A percentile compares a stretch with the other conserved stretches of the same genome.
These are phyloP conservation scores for Nesogale talazaci DNA, from an alignment of 2,113 vertebrate genomes.

Conservation along the genomic window DNA sequence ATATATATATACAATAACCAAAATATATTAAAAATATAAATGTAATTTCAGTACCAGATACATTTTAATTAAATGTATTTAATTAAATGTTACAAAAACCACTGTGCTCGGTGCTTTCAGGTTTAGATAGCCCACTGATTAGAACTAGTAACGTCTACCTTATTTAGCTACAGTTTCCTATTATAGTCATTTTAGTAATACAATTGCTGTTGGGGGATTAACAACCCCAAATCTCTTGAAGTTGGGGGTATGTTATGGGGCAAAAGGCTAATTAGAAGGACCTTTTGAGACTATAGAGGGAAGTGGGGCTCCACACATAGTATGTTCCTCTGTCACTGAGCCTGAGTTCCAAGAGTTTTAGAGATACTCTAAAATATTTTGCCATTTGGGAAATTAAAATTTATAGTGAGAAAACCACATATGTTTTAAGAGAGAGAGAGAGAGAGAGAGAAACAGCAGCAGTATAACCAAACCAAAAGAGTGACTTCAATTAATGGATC, in stretches of 20 bases:
- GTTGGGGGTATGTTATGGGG: conserved; percentile 45
- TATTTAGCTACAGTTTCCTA: conserved; percentile 52
- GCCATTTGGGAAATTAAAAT: conserved; percentile 83
- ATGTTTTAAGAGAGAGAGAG: too few relatives aligned
- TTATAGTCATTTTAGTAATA: conserved; percentile 63
- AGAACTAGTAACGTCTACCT: conserved; percentile 35
- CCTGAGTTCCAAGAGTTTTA: conserved; percentile 52
- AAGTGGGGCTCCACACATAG: not conserved
- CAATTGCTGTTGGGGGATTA: conserved; percentile 65
- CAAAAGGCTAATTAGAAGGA: conserved; percentile 81
- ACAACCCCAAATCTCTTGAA: conserved; percentile 57
- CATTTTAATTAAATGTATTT: too few relatives aligned
- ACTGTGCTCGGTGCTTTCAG: too few relatives aligned
- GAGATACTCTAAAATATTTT: conserved; percentile 72
- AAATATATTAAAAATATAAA: too few relatives aligned
- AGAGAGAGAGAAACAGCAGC: conserved; percentile 66
- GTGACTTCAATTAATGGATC: conserved; percentile 82
- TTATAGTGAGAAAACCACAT: conserved; percentile 80
- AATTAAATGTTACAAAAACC: too few relatives aligned
- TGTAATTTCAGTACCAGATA: too few relatives aligned
- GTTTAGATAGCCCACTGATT: not conserved
- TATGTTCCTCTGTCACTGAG: conserved; percentile 45
- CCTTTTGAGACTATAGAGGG: conserved; percentile 55
- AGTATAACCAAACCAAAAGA: conserved; percentile 73
- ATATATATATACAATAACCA: too few relatives aligned